Base-by-base conservation (phyloP, 2,888 invertebrate genomes). In the Frankliniella fusca region DNA sequence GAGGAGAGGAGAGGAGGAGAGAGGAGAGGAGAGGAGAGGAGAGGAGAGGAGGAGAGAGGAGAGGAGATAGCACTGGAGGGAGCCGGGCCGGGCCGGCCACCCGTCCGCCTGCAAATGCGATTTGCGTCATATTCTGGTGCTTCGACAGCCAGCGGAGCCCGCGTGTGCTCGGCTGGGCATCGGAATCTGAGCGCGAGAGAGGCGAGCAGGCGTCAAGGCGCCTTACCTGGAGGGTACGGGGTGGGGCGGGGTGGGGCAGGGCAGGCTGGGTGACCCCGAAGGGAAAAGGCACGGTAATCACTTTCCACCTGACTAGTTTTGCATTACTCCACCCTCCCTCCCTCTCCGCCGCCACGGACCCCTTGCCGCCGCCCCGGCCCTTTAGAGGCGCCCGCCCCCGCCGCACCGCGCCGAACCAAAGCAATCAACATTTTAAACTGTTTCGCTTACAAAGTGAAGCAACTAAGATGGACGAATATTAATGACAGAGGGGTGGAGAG, bases 391-490 rank as follows among this genome's bases (percentile, higher is more conserved):
- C 61, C 61, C 61, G 54, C 54, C 54, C 54, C 20, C 70, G 27
- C 38, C 38, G 38, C 38, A 38, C 38, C 38, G 38, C 38, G 38
- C 38, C 38, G 70, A 76, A 76, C 70, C 70, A 76, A 76, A 76
- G 70, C 70, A 76, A 76, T 76, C 70, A 76, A 76, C 70, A 76
- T 76, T 76, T 76, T 76, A 76, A 76, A 76, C 70, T 76, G 70
- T 76, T 76, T 76, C 70, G 70, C 70, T 76, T 76, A 76, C 70
- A 76, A 76, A 76, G 70, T 76, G 70, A 27, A 38, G 70, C 23
- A 76, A 76, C 27, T 76, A 76, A 27, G 70, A 76, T 76, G 70
- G 70, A 76, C 70, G 70, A 76, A 76, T 76, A 76, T 76, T 76
- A 76, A 76, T 76, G 70, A 38, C 38, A 38, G 38, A 38, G 38